phyloP scores from a whole-genome alignment of 2,113 vertebrate genomes.

The Hippocampus mohnikei region DNA sequence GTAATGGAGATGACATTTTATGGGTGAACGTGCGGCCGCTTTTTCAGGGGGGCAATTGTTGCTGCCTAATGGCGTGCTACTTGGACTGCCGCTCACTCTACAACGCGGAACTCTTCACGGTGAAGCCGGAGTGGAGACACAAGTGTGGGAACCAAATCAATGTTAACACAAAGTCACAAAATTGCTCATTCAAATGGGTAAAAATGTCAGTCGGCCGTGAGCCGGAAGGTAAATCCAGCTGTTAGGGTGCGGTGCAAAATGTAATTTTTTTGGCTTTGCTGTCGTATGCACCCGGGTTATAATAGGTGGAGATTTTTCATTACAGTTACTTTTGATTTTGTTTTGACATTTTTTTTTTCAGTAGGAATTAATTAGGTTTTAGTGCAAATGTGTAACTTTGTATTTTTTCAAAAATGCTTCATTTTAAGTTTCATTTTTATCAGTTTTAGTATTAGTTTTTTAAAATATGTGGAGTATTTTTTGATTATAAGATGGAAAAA shows the following conservation, averaged over 20 bases:
- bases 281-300: too few relatives aligned
- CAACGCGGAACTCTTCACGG: background rate
- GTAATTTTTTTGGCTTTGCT: background rate
- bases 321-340: too few relatives aligned
- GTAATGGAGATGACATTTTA: slow-evolving; percentile 1
- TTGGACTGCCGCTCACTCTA: background rate
- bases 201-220: background rate
- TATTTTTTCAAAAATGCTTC: too few relatives aligned
- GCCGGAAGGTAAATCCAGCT: background rate
- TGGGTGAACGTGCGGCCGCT: background rate
- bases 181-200: background rate
- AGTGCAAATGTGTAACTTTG: too few relatives aligned
- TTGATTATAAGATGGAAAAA: too few relatives aligned
- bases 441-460: too few relatives aligned
- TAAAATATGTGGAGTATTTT: too few relatives aligned
- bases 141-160: background rate
- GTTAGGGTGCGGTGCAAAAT: background rate
- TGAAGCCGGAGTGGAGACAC: background rate
- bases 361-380: too few relatives aligned
- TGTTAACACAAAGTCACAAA: background rate
- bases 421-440: too few relatives aligned
- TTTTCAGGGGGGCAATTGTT: background rate
- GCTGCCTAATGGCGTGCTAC: background rate
- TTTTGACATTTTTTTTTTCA: too few relatives aligned
- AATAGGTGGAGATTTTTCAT: too few relatives aligned